Evolutionary conservation across 2,797 vertebrate species (phyloP).

Genomic region (Myiothlypis coronata): DNA sequence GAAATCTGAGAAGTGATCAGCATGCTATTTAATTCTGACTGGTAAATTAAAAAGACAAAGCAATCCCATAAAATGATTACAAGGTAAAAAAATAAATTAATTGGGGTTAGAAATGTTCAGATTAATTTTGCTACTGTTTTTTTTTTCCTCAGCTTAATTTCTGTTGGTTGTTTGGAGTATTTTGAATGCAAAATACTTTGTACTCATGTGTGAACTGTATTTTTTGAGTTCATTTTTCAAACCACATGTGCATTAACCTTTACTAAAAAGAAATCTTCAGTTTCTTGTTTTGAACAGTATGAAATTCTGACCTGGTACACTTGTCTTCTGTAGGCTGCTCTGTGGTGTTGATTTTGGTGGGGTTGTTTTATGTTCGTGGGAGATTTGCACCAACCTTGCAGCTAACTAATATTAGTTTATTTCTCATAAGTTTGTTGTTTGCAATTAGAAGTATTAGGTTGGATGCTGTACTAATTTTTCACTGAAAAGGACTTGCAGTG

Average conservation of each 20-base stretch:
- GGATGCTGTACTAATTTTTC: background rate
- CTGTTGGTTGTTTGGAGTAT: background rate
- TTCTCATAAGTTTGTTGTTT: conserved; percentile 20
- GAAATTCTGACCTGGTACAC: background rate
- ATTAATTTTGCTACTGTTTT: background rate
- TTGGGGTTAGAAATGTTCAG: background rate
- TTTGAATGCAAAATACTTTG: background rate
- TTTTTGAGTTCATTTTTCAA: conserved; percentile 3
- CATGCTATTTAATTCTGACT: background rate
- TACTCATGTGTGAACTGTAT: background rate
- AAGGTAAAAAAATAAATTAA: background rate
- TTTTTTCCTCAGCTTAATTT: background rate
- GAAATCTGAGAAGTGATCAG: background rate
- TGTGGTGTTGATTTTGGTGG: background rate
- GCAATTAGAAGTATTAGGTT: conserved; percentile 23
- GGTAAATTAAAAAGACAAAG: background rate
- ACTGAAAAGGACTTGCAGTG: background rate
- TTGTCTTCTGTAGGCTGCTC: conserved; percentile 1
- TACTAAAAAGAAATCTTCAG: background rate
- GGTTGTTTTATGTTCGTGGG: background rate
- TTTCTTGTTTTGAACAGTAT: background rate
- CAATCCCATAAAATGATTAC: background rate
- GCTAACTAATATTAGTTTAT: conserved; percentile 39
- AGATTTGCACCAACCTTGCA: background rate
- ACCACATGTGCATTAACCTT: background rate